Evolutionary conservation across 2,797 vertebrate genomes (phyloP).

Genomic region (Salarias fasciatus): DNA sequence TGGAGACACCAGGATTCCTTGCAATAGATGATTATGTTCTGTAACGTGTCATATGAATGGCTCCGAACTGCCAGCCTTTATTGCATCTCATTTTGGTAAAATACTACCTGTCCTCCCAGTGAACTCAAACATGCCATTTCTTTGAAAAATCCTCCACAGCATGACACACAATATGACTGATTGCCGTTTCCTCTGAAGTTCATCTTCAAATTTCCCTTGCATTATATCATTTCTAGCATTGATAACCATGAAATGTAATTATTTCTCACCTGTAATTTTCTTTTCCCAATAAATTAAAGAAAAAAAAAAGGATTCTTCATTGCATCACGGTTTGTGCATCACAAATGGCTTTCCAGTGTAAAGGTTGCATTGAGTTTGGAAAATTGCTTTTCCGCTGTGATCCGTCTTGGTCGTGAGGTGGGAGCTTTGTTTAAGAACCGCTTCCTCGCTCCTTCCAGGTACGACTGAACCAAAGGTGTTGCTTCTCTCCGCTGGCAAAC

Average conservation of each 20-base stretch:
- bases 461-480: constrained; percentile 52
- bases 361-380: constrained; percentile 32
- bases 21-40: constrained; percentile 60
- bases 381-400: constrained; percentile 52
- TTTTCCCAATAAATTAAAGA: neutral
- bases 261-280: constrained; percentile 36
- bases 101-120: constrained; percentile 75
- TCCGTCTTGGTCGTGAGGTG: constrained; percentile 30
- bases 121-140: constrained; percentile 73
- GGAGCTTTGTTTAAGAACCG: constrained; percentile 51
- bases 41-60: constrained; percentile 61
- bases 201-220: constrained; percentile 44
- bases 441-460: constrained; percentile 45
- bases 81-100: constrained; percentile 73
- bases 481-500: constrained; percentile 47
- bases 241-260: constrained; percentile 51
- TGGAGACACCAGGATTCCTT: constrained; percentile 22
- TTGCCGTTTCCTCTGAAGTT: constrained; percentile 47
- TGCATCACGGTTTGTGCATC: constrained; percentile 35
- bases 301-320: constrained; percentile 15
- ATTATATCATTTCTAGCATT: constrained; percentile 40
- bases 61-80: constrained; percentile 65
- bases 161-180: constrained; percentile 42
- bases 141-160: constrained; percentile 45
- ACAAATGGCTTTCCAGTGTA: constrained; percentile 28